These are phyloP conservation scores for Drosophila borealis DNA, from an alignment of 2,888 invertebrate genomes.

Conservation along the genomic window DNA sequence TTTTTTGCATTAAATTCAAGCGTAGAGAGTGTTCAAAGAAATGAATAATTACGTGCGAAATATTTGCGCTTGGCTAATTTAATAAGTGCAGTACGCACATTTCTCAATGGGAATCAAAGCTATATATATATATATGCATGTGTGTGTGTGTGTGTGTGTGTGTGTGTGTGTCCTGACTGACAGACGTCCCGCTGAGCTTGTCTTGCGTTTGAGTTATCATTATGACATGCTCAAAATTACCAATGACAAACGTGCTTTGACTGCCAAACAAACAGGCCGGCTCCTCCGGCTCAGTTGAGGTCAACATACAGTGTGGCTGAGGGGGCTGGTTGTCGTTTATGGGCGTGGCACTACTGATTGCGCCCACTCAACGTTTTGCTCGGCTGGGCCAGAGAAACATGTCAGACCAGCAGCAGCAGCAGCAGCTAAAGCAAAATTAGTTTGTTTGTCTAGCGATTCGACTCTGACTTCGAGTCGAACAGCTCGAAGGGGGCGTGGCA, in stretches of 20 bases:
- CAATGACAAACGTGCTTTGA: constrained; percentile 77
- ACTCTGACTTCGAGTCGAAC: constrained; percentile 9
- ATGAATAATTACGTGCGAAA: constrained; percentile 51
- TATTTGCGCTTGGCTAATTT: constrained; percentile 45
- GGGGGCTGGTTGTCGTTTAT: constrained; percentile 7
- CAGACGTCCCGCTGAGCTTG: constrained; percentile 34
- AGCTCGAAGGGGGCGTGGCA: constrained; percentile 7
- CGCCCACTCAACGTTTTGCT: constrained; percentile 41
- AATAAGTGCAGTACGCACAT: constrained; percentile 56
- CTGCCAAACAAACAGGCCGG: constrained; percentile 45
- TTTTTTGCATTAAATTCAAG: constrained; percentile 2
- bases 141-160: background rate
- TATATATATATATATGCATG: background rate
- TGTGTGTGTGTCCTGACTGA: constrained; percentile 12
- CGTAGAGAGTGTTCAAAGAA: background rate
- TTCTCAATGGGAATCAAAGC: constrained; percentile 26
- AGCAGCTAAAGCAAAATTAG: constrained; percentile 58
- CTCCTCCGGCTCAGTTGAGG: constrained; percentile 17
- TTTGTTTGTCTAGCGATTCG: constrained; percentile 64
- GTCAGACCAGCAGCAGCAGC: constrained; percentile 48
- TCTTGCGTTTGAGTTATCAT: constrained; percentile 73
- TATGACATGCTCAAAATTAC: constrained; percentile 81
- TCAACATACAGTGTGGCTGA: constrained; percentile 38
- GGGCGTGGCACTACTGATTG: constrained; percentile 53
- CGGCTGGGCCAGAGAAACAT: constrained; percentile 48